A percentile compares a stretch with the other conserved stretches of the same genome.
These are phyloP conservation scores for Erebia palarica DNA, from an alignment of 2,888 invertebrate genomes.

Conservation along the genomic window DNA sequence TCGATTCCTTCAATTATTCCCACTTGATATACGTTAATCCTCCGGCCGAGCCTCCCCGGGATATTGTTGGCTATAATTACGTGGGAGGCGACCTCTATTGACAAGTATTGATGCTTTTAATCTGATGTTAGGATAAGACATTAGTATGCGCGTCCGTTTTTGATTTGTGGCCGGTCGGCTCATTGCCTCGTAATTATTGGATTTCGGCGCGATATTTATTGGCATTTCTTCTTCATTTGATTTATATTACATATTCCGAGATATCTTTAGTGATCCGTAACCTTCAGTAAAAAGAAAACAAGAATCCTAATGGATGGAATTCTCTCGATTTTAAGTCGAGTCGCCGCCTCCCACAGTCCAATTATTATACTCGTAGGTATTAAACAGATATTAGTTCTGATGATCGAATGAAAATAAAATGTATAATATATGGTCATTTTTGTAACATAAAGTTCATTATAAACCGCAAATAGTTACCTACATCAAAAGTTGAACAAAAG, in stretches of 20 bases:
- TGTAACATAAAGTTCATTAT: too few relatives aligned
- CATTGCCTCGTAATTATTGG: constrained; percentile 80
- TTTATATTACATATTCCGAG: constrained; percentile 59
- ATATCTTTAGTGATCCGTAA: constrained; percentile 41
- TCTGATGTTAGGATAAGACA: constrained; percentile 82
- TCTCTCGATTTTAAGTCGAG: constrained; percentile 5
- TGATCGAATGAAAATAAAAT: too few relatives aligned
- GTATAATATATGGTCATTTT: too few relatives aligned
- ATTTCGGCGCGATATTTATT: constrained; percentile 79
- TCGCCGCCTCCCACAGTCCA: not conserved
- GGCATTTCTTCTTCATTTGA: constrained; percentile 76
- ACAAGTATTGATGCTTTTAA: constrained; percentile 82
- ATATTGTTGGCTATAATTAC: constrained; percentile 81
- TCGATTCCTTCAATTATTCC: constrained; percentile 82
- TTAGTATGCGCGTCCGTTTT: constrained; percentile 74
- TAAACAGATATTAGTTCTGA: too few relatives aligned
- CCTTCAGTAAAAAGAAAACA: constrained; percentile 3
- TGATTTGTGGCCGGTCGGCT: constrained; percentile 77
- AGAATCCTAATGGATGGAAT: not conserved
- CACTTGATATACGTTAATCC: constrained; percentile 80
- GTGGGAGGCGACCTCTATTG: constrained; percentile 81
- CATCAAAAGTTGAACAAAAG: too few relatives aligned
- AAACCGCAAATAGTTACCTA: too few relatives aligned
- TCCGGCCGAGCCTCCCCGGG: constrained; percentile 68
- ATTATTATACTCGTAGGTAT: too few relatives aligned